Base-by-base conservation (phyloP, 2,888 invertebrate species). In the Malthinus seriepunctatus region DNA sequence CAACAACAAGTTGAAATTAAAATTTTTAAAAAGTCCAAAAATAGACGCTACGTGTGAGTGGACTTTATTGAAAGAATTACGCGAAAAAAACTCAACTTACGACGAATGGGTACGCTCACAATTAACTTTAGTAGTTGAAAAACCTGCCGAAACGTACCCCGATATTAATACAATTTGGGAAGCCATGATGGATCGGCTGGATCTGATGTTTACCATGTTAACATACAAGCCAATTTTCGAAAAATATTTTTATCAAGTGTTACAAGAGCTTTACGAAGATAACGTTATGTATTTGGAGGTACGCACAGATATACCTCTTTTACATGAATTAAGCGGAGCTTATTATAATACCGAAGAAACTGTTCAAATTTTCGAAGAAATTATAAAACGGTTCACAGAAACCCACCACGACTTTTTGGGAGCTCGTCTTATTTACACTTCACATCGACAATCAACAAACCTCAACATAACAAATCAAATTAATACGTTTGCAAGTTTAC, bases 221-320 rank as follows among this genome's bases (percentile, higher is more conserved):
- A 79, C 78, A 15, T 85, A 84, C 61, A 78, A 79, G 47, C 84
- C 85, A 0, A 81, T 85, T 0, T 84, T 82, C 63, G 80, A 82
- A 56, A 81, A 82, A 35, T 83, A 83, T 63, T 83, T 84, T 61
- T 83, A 83, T 44, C 80, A 82, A 46, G 77, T 81, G 8, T 74
- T 88, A 5, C 73, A 81, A 61, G 85, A 87, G 63, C 74, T 86
- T 5, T 81, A 83, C 59, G 82, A 84, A 31, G 88, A 88, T 68
- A 86, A 87, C 65, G 82, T 88, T 3, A 80, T 83, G 67, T 88
- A 87, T 66, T 69, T 86, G 0, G 88, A 88, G 69, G 71, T 88
- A 10, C 73, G 88, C 31, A 77, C 83, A 1, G 78, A 81, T 0
- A 70, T 87, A 8, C 79, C 82, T 0, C 63, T 73, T 37, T 73